Conservation (phyloP, 2,888 invertebrate species). For the Monochamus alternatus region DNA sequence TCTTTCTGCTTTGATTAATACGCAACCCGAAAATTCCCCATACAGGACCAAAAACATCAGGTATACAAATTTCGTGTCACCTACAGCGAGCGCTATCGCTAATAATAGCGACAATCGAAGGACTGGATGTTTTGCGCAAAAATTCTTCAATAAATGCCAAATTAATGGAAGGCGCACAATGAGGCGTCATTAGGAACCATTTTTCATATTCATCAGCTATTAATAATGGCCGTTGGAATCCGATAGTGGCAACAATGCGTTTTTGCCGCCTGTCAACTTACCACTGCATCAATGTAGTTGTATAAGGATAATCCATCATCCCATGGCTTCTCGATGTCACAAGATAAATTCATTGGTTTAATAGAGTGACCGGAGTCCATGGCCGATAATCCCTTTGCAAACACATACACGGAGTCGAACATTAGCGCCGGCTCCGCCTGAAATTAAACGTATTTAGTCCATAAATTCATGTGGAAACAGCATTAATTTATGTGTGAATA, state of each 20-base stretch:
- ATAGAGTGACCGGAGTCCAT: conserved; percentile 81
- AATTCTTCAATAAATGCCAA: not conserved
- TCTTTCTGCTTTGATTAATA: not conserved
- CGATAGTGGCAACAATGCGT: conserved; percentile 33
- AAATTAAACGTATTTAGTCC: conserved; percentile 56
- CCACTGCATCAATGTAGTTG: conserved; percentile 82
- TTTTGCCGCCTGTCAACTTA: conserved; percentile 67
- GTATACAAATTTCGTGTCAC: conserved; percentile 1
- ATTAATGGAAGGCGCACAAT: conserved; percentile 2
- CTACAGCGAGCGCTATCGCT: not conserved
- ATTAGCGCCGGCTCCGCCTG: conserved; percentile 91
- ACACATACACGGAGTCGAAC: conserved; percentile 89
- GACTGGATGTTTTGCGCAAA: not conserved
- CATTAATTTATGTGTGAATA: conserved; percentile 7
- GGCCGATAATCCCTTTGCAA: conserved; percentile 84
- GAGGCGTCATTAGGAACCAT: conserved; percentile 10
- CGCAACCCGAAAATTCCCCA: too few species aligned
- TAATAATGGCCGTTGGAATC: conserved; percentile 25
- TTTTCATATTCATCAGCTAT: conserved; percentile 31
- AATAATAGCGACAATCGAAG: not conserved
- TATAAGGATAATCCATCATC: conserved; percentile 83
- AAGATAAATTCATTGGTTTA: conserved; percentile 84
- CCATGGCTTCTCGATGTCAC: conserved; percentile 86
- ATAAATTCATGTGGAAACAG: conserved; percentile 19
- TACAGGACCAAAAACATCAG: not conserved